A percentile compares a stretch with the other conserved stretches of the same genome.
Evolutionary conservation across 2,797 vertebrate genomes (phyloP).

Genomic region (Rhyacichthys aspro): DNA sequence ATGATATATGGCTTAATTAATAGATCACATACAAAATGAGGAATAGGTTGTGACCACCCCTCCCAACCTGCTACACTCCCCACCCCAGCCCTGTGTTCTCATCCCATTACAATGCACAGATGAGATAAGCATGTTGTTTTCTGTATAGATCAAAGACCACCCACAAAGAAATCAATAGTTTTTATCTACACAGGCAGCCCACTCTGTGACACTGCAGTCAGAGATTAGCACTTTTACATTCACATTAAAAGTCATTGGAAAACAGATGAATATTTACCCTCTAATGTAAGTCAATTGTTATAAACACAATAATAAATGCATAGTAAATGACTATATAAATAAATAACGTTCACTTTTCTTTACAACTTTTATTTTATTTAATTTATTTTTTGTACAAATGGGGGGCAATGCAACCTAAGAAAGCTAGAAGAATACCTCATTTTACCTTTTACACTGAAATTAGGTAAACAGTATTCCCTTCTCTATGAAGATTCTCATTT

Average conservation of each 20-base stretch:
- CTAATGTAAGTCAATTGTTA: no score
- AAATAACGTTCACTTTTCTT: no score
- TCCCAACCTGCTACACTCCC: background rate
- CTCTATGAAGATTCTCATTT: slow-evolving; percentile 23
- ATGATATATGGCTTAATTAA: slow-evolving; percentile 61
- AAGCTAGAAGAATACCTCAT: background rate
- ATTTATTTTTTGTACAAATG: no score
- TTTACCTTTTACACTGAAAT: background rate
- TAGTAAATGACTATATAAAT: no score
- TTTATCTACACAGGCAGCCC: slow-evolving; percentile 36
- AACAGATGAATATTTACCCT: no score
- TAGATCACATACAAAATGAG: slow-evolving; percentile 16
- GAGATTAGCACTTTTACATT: slow-evolving; percentile 5
- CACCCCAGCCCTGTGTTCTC: slow-evolving; percentile 22
- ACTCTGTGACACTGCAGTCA: slow-evolving; percentile 12
- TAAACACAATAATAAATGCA: no score
- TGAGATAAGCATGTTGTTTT: slow-evolving; percentile 46
- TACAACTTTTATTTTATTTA: background rate
- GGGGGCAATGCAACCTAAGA: background rate
- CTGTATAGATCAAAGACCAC: slow-evolving; percentile 31
- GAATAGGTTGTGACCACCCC: slow-evolving; percentile 20
- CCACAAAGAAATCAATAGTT: slow-evolving; percentile 47
- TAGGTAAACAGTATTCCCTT: slow-evolving; percentile 12
- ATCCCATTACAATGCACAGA: slow-evolving; percentile 52
- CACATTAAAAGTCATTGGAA: slow-evolving; percentile 3